Base-by-base conservation (phyloP, 2,888 invertebrate genomes). In the Ptychoptera albimana region DNA sequence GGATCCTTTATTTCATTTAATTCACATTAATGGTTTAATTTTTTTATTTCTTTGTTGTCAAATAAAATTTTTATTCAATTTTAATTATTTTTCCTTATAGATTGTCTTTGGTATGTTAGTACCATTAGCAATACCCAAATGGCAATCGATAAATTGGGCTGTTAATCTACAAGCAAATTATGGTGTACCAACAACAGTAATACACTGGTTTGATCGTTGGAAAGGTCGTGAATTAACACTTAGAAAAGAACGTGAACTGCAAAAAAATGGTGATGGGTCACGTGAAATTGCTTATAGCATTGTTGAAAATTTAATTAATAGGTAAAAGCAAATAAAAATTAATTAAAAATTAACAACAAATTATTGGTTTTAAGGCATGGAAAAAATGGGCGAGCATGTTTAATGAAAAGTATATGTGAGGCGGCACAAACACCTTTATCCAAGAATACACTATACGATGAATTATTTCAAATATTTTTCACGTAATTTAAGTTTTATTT, bases 341-440 rank as follows among this genome's bases (percentile, higher is more conserved):
- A n/a, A 12, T 23, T 9, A 42, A 32, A 37, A 45, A 41, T 37
- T 45, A 41, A 10, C 37, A 45, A 42, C 37, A 37, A 8, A 37
- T 37, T 10, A 41, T 41, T 23, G 38, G n/a, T 37, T 66, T 64
- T 13, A 60, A 79, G 82, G 15, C 71, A 72, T 46, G 79, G 79
- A 2, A 69, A 71, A 50, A 71, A 76, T 50, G 82, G 80, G 2
- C 8, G 41, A 41, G 73, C 71, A n/a, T 83, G 82, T 55, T 63
- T 82, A n/a, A 58, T 79, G 42, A 71, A 72, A 49, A 71, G 76
- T 40, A 71, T 83, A 37, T 83, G 83, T 52, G 77, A 80, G 51
- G 61, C 79, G 14, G 74, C 79, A 2, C 70, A 70, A 41, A 71
- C 74, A 50, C 77, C 80, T 15, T 14, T 45, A 15, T 34, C 36